Base-by-base conservation (phyloP, 2,797 vertebrate species). In the Darevskia nairensis region DNA sequence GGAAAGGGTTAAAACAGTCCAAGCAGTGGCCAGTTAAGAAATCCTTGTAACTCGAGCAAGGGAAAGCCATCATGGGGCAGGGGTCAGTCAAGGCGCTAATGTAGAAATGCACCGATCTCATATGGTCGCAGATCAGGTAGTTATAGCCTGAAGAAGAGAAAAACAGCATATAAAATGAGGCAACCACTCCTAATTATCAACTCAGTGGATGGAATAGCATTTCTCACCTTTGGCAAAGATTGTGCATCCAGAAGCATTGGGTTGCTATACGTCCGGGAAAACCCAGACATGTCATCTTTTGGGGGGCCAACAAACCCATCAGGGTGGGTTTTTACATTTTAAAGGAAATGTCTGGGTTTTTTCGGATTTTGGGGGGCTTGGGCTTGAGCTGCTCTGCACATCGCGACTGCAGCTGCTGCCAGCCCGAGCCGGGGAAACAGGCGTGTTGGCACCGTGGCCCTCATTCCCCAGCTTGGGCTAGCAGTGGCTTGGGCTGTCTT, bases 61-160 rank as follows among this genome's bases (percentile, higher is more conserved):
- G 98, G 93, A 99, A 97, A 0, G 98, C 99, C 76, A 91, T 4
- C 1, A 99, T 25, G 0, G 95, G 92, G 88, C 99, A 99, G 5
- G 97, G 95, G 4, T 97, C 88, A 64, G 96, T 97, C 91, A 99
- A 90, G 3, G 98, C 97, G 13, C 97, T 99, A 94, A 99, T 96
- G 94, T 98, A 99, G 95, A 99, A 97, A 35, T 98, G 92, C 89
- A 99, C 95, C 8, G 99, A 98, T 94, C 98, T 98, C 98, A 99
- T 98, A 97, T 99, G 99, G 97, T 99, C 99, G 27, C 99, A 99
- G 89, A 99, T 98, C 90, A 99, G 95, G 89, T 98, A 98, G 27
- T 95, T 96, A 35, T 98, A 99, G 91, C 98, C 99, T 99, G 96
- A 88, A 94, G 87, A 78, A 87, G 86, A 89, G 94, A 86, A 21